Base-by-base conservation (phyloP, 1,140 invertebrate genomes). In the Aphelenchoides avenae region DNA sequence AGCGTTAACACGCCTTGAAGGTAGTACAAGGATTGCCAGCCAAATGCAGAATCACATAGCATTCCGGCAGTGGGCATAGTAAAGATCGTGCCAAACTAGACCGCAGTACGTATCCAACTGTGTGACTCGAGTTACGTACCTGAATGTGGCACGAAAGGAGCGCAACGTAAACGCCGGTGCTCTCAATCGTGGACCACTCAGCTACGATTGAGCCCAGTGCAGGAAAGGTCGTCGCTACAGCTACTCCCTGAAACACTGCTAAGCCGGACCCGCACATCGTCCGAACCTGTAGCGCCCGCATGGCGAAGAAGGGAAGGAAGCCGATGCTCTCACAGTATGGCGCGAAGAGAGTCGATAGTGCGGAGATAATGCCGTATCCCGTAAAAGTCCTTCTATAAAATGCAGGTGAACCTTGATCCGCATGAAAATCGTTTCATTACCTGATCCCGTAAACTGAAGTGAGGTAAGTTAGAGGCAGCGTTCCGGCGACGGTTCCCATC, bases 251-350 rank as follows among this genome's bases (percentile, higher is more conserved):
- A 43, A 43, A n/a, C n/a, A n/a, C n/a, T n/a, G n/a, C n/a, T n/a
- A n/a, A n/a, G n/a, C n/a, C n/a, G n/a, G n/a, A n/a, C n/a, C n/a
- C n/a, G n/a, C n/a, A n/a, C n/a, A n/a, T n/a, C n/a, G n/a, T n/a
- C n/a, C n/a, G n/a, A n/a, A 67, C 66, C 68, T 69, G 67, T n/a
- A 57, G 5, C 41, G 61, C 37, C 49, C 67, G n/a, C n/a, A 56
- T 41, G 4, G 58, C 11, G 18, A 70, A 57, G 29, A 67, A 20
- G n/a, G 52, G 9, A 31, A 30, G 60, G 39, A 52, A 68, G 20
- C 58, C 68, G 37, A 42, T 24, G 40, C 36, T 39, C 1, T 52
- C 65, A 0, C 60, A 59, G 3, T 64, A 5, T 7, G 68, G 68
- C 27, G 53, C 43, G 2, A 54, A 29, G 0, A 67, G 31, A 5